A percentile compares a stretch with the other conserved stretches of the same genome.
These are phyloP conservation scores for Pica pica DNA, from an alignment of 2,113 vertebrate species.

Conservation along the genomic window DNA sequence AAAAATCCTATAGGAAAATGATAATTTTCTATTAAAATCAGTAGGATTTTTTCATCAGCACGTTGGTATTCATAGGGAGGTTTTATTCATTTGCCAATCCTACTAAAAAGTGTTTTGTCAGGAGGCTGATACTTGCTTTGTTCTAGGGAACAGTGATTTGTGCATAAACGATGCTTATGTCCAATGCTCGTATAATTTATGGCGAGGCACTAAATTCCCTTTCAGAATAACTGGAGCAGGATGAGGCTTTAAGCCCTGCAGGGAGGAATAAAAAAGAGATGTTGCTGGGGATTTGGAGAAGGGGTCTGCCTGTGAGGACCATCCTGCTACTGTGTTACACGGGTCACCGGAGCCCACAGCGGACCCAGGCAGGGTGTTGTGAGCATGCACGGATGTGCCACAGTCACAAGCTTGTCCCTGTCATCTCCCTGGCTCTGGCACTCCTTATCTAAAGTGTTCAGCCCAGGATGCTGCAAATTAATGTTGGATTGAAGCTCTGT, in stretches of 20 bases:
- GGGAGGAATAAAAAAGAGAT: not conserved
- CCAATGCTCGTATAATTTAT: conserved; percentile 14
- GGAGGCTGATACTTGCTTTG: conserved; percentile 52
- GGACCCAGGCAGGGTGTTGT: not conserved
- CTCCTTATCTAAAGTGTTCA: conserved; percentile 65
- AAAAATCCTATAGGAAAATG: conserved; percentile 59
- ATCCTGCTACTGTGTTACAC: not conserved
- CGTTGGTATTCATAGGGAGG: conserved; percentile 10
- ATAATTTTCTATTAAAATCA: conserved; percentile 44
- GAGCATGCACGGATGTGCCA: not conserved
- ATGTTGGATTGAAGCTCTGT: conserved; percentile 45
- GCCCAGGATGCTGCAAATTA: conserved; percentile 68
- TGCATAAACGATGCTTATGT: conserved; percentile 44
- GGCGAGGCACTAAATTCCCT: conserved; percentile 29
- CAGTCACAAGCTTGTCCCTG: conserved; percentile 6
- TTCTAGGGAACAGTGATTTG: conserved; percentile 52
- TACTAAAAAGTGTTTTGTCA: conserved; percentile 57
- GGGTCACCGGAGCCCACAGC: not conserved
- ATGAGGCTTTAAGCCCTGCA: not conserved
- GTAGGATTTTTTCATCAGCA: conserved; percentile 18
- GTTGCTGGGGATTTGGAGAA: not conserved
- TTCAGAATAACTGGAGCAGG: conserved; percentile 15
- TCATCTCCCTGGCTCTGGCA: conserved; percentile 9
- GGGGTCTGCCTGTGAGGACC: not conserved
- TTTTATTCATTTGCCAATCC: conserved; percentile 59